Conservation (phyloP, 2,888 invertebrate genomes). For the Pandemis heparana region DNA sequence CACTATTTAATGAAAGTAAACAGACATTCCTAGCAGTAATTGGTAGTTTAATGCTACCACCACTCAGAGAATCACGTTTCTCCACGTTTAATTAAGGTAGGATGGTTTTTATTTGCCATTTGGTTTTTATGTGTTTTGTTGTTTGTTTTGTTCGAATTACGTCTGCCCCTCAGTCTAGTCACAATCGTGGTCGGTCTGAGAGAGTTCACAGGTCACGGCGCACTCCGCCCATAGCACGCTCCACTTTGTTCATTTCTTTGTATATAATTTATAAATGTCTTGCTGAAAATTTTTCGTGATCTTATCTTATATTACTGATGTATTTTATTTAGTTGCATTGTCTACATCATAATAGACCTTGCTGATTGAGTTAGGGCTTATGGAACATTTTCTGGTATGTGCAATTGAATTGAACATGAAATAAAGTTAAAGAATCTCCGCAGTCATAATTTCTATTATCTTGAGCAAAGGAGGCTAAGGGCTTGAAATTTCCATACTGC, state of each 20-base stretch:
- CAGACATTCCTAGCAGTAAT: background rate
- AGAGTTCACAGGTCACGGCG: conserved; percentile 69
- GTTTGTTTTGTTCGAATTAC: conserved; percentile 15
- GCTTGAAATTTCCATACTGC: conserved; percentile 47
- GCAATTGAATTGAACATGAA: conserved; percentile 1
- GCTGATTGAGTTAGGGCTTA: background rate
- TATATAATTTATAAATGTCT: conserved; percentile 44
- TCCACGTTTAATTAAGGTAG: background rate
- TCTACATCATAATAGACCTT: background rate
- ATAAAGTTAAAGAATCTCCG: conserved; percentile 8
- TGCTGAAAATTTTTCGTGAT: conserved; percentile 29
- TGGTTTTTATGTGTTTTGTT: background rate
- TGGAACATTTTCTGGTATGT: background rate
- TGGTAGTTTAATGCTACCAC: background rate
- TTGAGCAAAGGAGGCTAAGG: conserved; percentile 37
- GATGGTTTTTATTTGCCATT: background rate
- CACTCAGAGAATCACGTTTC: background rate
- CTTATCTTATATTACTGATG: conserved; percentile 15
- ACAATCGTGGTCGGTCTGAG: conserved; percentile 53
- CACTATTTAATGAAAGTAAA: conserved; percentile 6
- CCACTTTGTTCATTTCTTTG: conserved; percentile 63
- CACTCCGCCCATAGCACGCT: conserved; percentile 71
- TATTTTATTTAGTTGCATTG: background rate
- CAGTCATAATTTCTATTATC: conserved; percentile 19
- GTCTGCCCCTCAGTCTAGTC: conserved; percentile 20